phyloP scores from a whole-genome alignment of 2,113 vertebrate species.

The Pluvianellus socialis region DNA sequence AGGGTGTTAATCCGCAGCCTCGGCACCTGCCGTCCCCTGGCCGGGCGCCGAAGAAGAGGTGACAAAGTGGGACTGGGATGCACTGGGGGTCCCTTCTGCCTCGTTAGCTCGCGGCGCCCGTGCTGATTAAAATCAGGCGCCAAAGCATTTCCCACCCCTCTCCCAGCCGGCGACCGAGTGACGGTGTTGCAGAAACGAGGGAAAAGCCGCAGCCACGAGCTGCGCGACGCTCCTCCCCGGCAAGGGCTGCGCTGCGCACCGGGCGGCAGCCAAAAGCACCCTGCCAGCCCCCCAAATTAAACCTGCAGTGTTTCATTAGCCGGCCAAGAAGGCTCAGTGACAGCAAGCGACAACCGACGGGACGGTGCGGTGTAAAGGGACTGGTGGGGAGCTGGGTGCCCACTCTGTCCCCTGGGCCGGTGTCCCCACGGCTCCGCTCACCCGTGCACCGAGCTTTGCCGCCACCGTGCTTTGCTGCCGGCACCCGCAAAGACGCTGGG shows the following conservation, averaged over 20 bases:
- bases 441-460: fast-evolving
- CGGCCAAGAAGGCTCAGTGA: not conserved
- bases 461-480: not conserved
- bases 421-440: fast-evolving
- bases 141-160: not conserved
- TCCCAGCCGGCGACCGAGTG: fast-evolving
- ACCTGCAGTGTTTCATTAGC: not conserved
- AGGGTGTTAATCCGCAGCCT: not conserved
- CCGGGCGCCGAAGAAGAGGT: not conserved
- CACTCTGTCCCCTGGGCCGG: not conserved
- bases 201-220: not conserved
- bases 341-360: fast-evolving
- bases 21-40: not conserved
- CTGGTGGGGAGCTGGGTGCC: fast-evolving
- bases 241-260: fast-evolving
- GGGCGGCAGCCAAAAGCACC: not conserved
- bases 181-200: not conserved
- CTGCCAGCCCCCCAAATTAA: not conserved
- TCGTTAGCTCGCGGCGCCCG: fast-evolving
- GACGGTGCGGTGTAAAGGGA: not conserved
- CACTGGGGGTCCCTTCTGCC: not conserved
- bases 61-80: not conserved
- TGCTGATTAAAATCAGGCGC: not conserved
- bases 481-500: not conserved
- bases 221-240: not conserved